phyloP scores from a whole-genome alignment of 1,140 invertebrate genomes.

The Charaxes varanes region DNA sequence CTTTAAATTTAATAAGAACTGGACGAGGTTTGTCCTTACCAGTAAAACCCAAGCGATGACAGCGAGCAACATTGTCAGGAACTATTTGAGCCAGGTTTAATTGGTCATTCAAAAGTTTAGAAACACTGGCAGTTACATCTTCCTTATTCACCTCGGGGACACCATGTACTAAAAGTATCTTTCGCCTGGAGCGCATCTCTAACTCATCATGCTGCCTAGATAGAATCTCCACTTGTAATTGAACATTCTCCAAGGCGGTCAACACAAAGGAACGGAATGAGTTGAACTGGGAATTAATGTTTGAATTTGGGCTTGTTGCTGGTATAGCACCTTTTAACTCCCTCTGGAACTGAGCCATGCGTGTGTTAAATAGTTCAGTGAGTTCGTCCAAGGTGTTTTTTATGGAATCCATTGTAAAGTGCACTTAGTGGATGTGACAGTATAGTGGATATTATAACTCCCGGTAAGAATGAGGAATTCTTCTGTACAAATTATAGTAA shows the following conservation, averaged over 20 bases:
- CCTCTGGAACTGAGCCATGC: too few relatives aligned
- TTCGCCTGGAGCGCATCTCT: too few relatives aligned
- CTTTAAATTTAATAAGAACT: background rate
- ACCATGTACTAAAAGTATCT: too few relatives aligned
- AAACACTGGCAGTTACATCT: background rate
- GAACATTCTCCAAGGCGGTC: conserved; percentile 2
- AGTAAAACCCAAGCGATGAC: background rate
- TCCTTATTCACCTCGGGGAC: background rate
- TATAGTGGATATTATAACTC: too few relatives aligned
- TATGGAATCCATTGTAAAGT: too few relatives aligned
- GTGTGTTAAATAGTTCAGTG: too few relatives aligned
- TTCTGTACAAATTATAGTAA: too few relatives aligned
- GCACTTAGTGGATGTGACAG: too few relatives aligned
- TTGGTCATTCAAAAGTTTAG: background rate
- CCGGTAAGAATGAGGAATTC: too few relatives aligned
- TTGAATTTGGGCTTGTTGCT: conserved; percentile 1
- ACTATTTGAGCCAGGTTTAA: background rate
- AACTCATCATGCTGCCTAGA: too few relatives aligned
- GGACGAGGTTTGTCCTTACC: background rate
- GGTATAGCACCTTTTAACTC: background rate
- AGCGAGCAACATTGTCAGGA: background rate
- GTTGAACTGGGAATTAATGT: conserved; percentile 3
- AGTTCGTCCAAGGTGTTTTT: too few relatives aligned
- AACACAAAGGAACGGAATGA: conserved; percentile 1
- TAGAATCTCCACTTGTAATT: conserved; percentile 3